A percentile compares a stretch with the other conserved stretches of the same genome.
These are phyloP conservation scores for Poecilia latipinna DNA, from an alignment of 2,113 vertebrate species.

Conservation along the genomic window DNA sequence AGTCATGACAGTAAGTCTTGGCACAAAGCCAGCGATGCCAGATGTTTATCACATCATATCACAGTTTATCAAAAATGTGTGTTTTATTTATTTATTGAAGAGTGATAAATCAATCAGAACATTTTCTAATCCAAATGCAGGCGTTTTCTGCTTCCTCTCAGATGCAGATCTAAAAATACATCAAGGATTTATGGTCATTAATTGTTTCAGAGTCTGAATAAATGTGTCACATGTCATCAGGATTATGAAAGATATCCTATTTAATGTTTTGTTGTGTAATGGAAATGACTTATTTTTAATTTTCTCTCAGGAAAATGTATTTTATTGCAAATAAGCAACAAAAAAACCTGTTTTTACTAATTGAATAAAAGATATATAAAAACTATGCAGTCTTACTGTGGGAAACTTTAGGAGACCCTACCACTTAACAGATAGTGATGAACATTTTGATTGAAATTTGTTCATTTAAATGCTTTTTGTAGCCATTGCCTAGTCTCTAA, in stretches of 20 bases:
- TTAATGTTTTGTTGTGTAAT: no score
- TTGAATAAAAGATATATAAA: no score
- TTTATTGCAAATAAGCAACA: no score
- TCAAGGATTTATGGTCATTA: neutral
- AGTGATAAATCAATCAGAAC: neutral
- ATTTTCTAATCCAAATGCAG: neutral
- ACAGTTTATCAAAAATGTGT: neutral
- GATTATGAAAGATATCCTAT: neutral
- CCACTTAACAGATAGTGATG: no score
- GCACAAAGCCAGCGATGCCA: neutral
- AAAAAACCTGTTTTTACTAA: no score
- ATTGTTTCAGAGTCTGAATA: neutral
- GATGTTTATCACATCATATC: no score
- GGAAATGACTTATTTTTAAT: no score
- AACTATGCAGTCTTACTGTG: no score
- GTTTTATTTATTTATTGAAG: neutral
- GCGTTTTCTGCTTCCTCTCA: neutral
- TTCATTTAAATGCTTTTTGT: neutral
- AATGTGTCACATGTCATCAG: neutral
- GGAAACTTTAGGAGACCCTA: no score
- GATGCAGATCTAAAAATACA: neutral
- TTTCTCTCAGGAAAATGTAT: no score
- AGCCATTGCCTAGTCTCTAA: neutral
- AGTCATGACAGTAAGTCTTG: conserved; percentile 89
- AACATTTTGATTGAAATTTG: neutral